Evolutionary conservation across 2,888 invertebrate species (phyloP).

Genomic region (Hyposoter didymator): DNA sequence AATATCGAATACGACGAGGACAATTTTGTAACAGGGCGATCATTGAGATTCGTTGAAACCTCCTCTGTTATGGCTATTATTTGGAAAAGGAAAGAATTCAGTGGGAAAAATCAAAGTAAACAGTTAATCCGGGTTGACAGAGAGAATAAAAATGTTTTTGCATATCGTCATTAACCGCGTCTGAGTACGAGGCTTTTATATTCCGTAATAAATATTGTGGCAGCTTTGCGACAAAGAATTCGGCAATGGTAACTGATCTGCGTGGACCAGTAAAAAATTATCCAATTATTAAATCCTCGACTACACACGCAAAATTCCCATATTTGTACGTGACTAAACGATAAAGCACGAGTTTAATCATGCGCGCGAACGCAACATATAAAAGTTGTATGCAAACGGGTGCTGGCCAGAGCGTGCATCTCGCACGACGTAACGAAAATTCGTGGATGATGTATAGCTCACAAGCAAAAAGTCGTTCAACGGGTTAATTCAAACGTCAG

Average conservation of each 20-base stretch:
- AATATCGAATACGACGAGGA: background rate
- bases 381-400: slow-evolving; percentile 22
- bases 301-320: background rate
- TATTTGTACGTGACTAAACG: background rate
- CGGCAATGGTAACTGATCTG: slow-evolving; percentile 68
- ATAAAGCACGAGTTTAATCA: slow-evolving; percentile 28
- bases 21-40: background rate
- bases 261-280: slow-evolving; percentile 14
- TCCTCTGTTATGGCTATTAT: too few relatives aligned
- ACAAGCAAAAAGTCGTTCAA: slow-evolving; percentile 2
- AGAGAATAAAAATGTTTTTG: slow-evolving; percentile 1
- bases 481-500: slow-evolving; percentile 5
- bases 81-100: too few relatives aligned
- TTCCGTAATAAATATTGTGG: slow-evolving; percentile 19
- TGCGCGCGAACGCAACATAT: slow-evolving; percentile 10
- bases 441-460: background rate
- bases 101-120: background rate
- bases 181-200: background rate
- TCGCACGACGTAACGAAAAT: background rate
- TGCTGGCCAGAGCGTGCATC: background rate
- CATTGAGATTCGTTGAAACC: background rate
- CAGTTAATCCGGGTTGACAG: background rate
- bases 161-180: background rate
- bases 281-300: slow-evolving; percentile 15
- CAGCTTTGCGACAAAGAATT: slow-evolving; percentile 69